Percentiles rank a stretch among this genome's conserved stretches.
These are phyloP conservation scores for Drosophila kepulauana DNA, from an alignment of 1,140 invertebrate species.

Conservation along the genomic window DNA sequence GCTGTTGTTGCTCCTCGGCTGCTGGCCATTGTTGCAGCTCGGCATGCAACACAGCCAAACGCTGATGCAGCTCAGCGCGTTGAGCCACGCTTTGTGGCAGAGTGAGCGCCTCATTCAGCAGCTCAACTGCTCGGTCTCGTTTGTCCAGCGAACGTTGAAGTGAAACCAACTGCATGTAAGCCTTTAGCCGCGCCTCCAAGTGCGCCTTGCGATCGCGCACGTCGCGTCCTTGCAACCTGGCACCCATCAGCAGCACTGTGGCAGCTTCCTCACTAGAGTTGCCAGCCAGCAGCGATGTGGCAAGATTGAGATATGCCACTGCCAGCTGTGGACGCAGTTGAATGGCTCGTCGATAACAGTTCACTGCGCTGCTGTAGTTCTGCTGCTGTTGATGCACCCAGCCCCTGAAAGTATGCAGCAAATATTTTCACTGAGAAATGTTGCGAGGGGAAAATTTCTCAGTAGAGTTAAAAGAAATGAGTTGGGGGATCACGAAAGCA, in stretches of 20 bases:
- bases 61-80: conserved; percentile 86
- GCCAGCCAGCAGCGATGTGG: conserved; percentile 90
- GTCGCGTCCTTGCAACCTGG: conserved; percentile 92
- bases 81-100: conserved; percentile 88
- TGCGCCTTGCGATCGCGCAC: conserved; percentile 96
- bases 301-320: conserved; percentile 97
- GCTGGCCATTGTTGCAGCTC: conserved; percentile 91
- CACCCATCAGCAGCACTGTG: conserved; percentile 91
- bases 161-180: conserved; percentile 94
- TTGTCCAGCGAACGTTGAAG: conserved; percentile 94
- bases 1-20: conserved; percentile 92
- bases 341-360: conserved; percentile 88
- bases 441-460: neutral
- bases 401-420: conserved; percentile 90
- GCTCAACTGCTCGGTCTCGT: conserved; percentile 91
- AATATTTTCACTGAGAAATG: neutral
- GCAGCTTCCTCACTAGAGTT: conserved; percentile 90
- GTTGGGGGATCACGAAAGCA: too few relatives aligned
- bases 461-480: neutral
- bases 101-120: conserved; percentile 91
- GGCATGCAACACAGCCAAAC: conserved; percentile 91
- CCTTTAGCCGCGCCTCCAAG: conserved; percentile 94
- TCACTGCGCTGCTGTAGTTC: conserved; percentile 88
- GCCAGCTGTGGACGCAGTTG: conserved; percentile 96
- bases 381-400: conserved; percentile 93